Conservation (phyloP, 2,888 invertebrate genomes). For the Branchellion lobata region DNA sequence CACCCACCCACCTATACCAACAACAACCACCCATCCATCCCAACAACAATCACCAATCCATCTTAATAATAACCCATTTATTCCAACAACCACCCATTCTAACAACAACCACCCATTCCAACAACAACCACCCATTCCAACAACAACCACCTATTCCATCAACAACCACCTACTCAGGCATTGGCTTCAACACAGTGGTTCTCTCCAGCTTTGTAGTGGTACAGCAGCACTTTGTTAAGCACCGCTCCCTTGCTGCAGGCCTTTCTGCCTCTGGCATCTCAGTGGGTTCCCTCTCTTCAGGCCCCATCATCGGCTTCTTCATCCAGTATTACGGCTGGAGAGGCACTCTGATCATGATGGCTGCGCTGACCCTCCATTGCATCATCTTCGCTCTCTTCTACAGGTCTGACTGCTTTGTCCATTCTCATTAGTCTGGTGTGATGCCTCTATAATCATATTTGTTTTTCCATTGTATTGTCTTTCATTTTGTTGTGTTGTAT, state of each 20-base stretch:
- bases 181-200: conserved; percentile 47
- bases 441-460: too few species aligned
- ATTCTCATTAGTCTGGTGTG: background rate
- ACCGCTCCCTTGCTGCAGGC: conserved; percentile 47
- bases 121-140: background rate
- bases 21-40: too few species aligned
- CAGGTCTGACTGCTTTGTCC: conserved; percentile 21
- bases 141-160: too few species aligned
- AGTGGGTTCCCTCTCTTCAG: conserved; percentile 44
- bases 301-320: conserved; percentile 42
- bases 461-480: too few species aligned
- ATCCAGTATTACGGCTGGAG: conserved; percentile 45
- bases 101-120: background rate
- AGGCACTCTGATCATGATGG: conserved; percentile 45
- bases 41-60: background rate
- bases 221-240: conserved; percentile 45
- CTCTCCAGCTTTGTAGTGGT: conserved; percentile 45
- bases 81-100: background rate
- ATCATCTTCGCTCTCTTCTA: conserved; percentile 44
- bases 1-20: too few species aligned
- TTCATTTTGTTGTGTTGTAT: too few species aligned
- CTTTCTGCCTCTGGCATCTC: conserved; percentile 47
- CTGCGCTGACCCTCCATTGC: conserved; percentile 44
- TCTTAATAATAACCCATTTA: background rate
- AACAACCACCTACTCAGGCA: conserved; percentile 14